Evolutionary conservation across 37 sponge, comb jelly and placozoan species (phyloP).

Genomic region (Spongia lamella): DNA sequence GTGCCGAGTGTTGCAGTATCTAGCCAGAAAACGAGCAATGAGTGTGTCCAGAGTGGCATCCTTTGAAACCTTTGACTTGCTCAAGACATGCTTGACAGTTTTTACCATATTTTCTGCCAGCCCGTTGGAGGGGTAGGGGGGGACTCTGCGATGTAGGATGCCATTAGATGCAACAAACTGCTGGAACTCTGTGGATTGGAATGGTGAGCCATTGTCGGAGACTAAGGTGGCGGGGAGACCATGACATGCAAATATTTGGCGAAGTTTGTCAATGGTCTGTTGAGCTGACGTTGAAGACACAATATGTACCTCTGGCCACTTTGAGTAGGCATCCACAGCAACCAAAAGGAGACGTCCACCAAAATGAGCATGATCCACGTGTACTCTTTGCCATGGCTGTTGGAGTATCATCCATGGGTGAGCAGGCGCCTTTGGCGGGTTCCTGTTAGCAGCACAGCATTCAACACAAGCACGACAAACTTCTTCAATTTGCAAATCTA

Average conservation of each 20-base stretch:
- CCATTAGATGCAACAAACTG: conserved; percentile 25
- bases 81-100: no score
- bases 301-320: conserved; percentile 49
- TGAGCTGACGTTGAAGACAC: conserved; percentile 41
- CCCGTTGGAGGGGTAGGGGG: no score
- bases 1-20: no score
- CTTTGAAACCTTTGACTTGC: no score
- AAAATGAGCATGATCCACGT: conserved; percentile 47
- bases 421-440: no score
- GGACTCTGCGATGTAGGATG: conserved; percentile 14
- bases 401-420: no score
- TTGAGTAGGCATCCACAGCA: conserved; percentile 54
- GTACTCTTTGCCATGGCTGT: no score
- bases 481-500: no score
- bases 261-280: conserved; percentile 41
- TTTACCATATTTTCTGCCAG: no score
- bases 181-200: conserved; percentile 24
- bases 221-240: conserved; percentile 25
- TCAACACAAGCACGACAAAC: not conserved
- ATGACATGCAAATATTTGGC: conserved; percentile 41
- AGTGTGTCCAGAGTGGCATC: no score
- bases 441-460: no score
- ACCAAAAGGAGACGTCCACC: conserved; percentile 39
- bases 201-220: conserved; percentile 52
- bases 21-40: no score